These are phyloP conservation scores for Micrasema longulum DNA, from an alignment of 1,140 invertebrate genomes.

Conservation along the genomic window DNA sequence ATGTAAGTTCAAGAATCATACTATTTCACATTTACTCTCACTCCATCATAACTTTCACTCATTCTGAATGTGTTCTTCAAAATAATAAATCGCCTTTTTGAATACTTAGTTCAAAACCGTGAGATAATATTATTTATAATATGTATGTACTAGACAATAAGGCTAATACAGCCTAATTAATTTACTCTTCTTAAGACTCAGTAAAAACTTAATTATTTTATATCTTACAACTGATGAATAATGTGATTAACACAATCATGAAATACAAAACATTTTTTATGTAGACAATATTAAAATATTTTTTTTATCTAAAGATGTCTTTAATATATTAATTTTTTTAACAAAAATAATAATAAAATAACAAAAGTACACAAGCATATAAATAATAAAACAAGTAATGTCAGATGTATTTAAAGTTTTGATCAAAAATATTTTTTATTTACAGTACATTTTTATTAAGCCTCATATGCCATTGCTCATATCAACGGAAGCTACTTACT, in stretches of 20 bases:
- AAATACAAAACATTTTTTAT: slow-evolving; percentile 15
- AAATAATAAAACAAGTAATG: slow-evolving; percentile 18
- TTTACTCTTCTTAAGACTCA: slow-evolving; percentile 6
- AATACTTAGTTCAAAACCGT: slow-evolving; percentile 8
- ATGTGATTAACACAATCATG: slow-evolving; percentile 5
- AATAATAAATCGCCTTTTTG: slow-evolving; percentile 14
- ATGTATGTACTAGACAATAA: slow-evolving; percentile 14
- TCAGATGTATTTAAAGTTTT: slow-evolving; percentile 28
- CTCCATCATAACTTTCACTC: slow-evolving; percentile 31
- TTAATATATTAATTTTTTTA: slow-evolving; percentile 33
- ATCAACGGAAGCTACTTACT: too few relatives aligned
- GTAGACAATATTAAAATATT: slow-evolving; percentile 8
- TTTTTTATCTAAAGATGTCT: slow-evolving; percentile 24
- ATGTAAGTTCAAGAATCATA: slow-evolving; percentile 33
- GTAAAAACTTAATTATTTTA: slow-evolving; percentile 19
- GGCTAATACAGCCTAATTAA: slow-evolving; percentile 1
- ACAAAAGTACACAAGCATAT: too few relatives aligned
- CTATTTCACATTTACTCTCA: slow-evolving; percentile 23
- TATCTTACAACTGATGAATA: slow-evolving; percentile 2
- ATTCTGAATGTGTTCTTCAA: slow-evolving; percentile 6
- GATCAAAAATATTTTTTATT: slow-evolving; percentile 25
- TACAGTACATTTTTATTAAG: slow-evolving; percentile 27
- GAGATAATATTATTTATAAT: too few relatives aligned
- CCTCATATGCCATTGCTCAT: too few relatives aligned
- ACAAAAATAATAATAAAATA: too few relatives aligned